A percentile compares a stretch with the other conserved stretches of the same genome.
These are phyloP conservation scores for Myotis vivesi DNA, from an alignment of 2,797 vertebrate genomes.

Conservation along the genomic window DNA sequence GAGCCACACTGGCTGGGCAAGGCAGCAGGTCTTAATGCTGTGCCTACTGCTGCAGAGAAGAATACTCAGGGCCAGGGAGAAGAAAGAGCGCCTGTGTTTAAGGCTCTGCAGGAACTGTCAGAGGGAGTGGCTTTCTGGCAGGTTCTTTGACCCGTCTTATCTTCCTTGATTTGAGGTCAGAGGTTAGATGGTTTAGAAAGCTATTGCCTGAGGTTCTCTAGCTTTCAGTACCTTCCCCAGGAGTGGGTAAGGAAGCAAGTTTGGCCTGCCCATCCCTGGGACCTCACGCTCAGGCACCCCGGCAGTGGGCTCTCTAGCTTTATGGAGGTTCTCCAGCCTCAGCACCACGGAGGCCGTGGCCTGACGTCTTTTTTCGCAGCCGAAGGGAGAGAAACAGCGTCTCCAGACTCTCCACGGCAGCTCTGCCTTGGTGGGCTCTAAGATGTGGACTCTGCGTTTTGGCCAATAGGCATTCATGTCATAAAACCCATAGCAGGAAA, in stretches of 20 bases:
- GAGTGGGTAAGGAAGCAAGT: background rate
- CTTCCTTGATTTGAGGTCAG: background rate
- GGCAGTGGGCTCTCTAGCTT: background rate
- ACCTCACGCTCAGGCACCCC: fast-evolving
- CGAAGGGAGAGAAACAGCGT: background rate
- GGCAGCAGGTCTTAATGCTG: background rate
- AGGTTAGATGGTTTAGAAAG: background rate
- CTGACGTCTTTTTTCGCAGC: background rate
- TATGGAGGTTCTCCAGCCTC: background rate
- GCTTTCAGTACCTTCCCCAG: background rate
- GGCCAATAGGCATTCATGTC: background rate
- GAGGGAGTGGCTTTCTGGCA: background rate
- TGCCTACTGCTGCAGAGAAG: fast-evolving
- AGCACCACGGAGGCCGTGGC: background rate
- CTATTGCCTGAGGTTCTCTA: background rate
- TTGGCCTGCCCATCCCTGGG: background rate
- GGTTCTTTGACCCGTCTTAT: background rate
- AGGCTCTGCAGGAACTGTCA: background rate
- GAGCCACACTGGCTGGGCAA: background rate
- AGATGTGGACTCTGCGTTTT: background rate
- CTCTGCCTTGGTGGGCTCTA: background rate
- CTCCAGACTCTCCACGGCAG: background rate
- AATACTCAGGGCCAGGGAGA: background rate
- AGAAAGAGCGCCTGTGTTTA: background rate
- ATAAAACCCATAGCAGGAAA: slow-evolving; percentile 44